Conservation (phyloP, 2,888 invertebrate genomes). For the Nomada ferruginata region DNA sequence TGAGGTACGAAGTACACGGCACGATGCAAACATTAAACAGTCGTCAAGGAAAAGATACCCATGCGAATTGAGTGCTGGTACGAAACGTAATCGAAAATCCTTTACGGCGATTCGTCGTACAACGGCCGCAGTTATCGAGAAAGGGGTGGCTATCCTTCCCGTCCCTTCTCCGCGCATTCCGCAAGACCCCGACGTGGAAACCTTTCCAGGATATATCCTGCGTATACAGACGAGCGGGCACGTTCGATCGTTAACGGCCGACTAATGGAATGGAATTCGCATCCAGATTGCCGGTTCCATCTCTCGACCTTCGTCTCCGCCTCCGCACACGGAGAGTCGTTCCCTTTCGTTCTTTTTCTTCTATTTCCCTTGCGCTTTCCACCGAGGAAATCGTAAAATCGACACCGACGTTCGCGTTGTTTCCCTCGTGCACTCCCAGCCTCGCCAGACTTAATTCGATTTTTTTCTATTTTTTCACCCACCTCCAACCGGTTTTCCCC, state of each 20-base stretch:
- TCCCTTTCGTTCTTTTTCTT: conserved; percentile 14
- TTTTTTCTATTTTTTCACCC: conserved; percentile 27
- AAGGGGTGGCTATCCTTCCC: background rate
- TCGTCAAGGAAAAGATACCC: conserved; percentile 30
- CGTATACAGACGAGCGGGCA: conserved; percentile 64
- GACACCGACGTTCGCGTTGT: conserved; percentile 50
- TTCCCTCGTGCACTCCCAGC: conserved; percentile 38
- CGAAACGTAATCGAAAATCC: conserved; percentile 74
- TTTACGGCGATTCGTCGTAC: conserved; percentile 63
- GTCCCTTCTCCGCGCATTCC: conserved; percentile 41
- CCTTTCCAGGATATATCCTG: conserved; percentile 57
- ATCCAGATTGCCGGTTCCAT: conserved; percentile 48
- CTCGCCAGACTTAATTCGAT: conserved; percentile 62
- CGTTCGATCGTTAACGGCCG: conserved; percentile 72
- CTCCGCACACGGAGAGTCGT: conserved; percentile 26
- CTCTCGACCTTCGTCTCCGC: conserved; percentile 50
- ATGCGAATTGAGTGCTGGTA: conserved; percentile 50
- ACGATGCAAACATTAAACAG: conserved; percentile 32
- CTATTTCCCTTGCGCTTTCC: background rate
- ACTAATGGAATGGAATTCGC: conserved; percentile 74
- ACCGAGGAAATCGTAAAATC: conserved; percentile 61
- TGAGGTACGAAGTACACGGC: background rate
- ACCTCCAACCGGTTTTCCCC: background rate
- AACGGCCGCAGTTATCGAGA: conserved; percentile 7
- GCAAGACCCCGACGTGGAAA: conserved; percentile 35